Evolutionary conservation across 2,797 vertebrate genomes (phyloP).

Genomic region (Aphelocoma californica): DNA sequence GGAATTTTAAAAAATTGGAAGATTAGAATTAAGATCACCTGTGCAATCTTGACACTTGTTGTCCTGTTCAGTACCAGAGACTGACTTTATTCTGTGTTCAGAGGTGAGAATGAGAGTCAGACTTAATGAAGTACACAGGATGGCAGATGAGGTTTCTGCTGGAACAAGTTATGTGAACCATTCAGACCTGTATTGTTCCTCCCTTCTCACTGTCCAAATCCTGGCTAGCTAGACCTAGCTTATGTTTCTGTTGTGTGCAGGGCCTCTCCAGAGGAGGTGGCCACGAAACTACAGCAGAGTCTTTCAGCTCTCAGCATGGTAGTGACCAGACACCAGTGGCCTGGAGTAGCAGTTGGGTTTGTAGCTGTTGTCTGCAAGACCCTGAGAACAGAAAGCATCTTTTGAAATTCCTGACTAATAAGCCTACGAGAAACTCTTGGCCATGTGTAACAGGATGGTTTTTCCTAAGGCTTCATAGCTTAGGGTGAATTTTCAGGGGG

Average conservation of each 20-base stretch:
- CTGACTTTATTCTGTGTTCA: not conserved
- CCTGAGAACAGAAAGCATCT: not conserved
- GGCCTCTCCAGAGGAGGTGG: not conserved
- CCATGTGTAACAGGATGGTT: accelerated
- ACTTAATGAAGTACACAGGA: not conserved
- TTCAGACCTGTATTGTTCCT: not conserved
- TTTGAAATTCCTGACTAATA: not conserved
- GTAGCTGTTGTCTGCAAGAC: not conserved
- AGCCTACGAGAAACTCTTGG: not conserved
- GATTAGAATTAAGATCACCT: not conserved
- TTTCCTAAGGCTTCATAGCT: not conserved
- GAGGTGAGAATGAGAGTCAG: not conserved
- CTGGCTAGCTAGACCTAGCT: not conserved
- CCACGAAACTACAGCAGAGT: not conserved
- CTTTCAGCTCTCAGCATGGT: not conserved
- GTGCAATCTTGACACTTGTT: not conserved
- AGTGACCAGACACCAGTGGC: not conserved
- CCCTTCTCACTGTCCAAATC: not conserved
- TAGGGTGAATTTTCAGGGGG: not conserved
- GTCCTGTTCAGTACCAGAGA: not conserved
- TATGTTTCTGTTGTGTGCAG: not conserved
- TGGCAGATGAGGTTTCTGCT: not conserved
- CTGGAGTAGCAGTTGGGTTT: not conserved
- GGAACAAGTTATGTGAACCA: not conserved
- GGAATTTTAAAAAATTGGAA: not conserved